Conservation (phyloP, 2,113 vertebrate species). For the Rafetus swinhoei region DNA sequence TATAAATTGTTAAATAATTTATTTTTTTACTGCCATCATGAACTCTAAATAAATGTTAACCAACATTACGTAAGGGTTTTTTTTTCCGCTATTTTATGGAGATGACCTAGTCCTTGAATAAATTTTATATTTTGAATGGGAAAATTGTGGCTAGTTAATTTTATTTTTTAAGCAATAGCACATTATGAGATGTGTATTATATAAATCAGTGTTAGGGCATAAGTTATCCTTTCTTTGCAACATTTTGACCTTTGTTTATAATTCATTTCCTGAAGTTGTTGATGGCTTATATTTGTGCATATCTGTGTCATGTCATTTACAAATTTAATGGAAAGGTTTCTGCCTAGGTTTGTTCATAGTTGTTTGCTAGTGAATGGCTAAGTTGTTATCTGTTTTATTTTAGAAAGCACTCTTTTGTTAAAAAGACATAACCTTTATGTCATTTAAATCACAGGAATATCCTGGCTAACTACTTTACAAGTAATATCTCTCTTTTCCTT, state of each 20-base stretch:
- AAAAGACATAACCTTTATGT: not conserved
- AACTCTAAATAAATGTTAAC: not conserved
- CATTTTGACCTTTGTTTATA: not conserved
- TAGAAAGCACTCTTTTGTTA: not conserved
- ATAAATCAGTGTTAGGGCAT: not conserved
- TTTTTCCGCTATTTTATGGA: not conserved
- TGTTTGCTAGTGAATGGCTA: not conserved
- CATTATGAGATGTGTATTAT: not conserved
- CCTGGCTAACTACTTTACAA: constrained; percentile 6
- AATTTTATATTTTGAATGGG: not conserved
- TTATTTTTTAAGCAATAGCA: not conserved
- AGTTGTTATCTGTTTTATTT: not conserved
- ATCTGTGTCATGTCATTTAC: not conserved
- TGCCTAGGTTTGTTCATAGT: not conserved
- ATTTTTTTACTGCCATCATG: not conserved
- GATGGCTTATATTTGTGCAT: not conserved
- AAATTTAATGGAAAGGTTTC: not conserved
- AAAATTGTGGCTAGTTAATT: not conserved
- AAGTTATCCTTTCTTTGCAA: not conserved
- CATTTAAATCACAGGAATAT: not conserved
- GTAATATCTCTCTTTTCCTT: constrained; percentile 54
- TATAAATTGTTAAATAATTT: not conserved
- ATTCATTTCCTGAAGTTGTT: not conserved
- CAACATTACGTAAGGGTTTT: accelerated
- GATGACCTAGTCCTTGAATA: not conserved